These are phyloP conservation scores for Linnaemya tessellans DNA, from an alignment of 2,888 invertebrate genomes.

Conservation along the genomic window DNA sequence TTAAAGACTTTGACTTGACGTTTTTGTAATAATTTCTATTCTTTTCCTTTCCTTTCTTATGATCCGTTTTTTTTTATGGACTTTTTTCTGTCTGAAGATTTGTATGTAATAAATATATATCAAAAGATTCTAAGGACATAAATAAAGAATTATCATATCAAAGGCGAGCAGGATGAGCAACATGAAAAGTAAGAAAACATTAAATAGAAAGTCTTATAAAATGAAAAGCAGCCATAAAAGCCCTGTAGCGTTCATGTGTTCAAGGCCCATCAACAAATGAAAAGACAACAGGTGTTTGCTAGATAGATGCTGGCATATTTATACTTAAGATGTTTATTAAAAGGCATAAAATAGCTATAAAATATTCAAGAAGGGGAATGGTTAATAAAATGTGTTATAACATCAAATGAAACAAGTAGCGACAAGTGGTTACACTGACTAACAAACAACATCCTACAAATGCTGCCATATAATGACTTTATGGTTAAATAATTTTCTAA, in stretches of 20 bases:
- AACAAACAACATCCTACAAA: background rate
- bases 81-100: background rate
- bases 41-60: background rate
- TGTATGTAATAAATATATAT: background rate
- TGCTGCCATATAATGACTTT: background rate
- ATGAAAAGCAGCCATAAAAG: background rate
- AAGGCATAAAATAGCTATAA: background rate
- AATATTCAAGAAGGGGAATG: background rate
- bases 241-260: background rate
- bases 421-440: background rate
- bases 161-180: background rate
- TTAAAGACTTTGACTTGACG: background rate
- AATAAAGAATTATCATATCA: background rate
- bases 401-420: background rate
- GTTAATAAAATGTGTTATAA: background rate
- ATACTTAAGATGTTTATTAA: background rate
- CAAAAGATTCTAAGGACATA: background rate
- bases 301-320: background rate
- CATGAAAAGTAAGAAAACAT: background rate
- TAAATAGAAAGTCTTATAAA: conserved; percentile 1
- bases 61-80: background rate
- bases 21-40: background rate
- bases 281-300: conserved; percentile 8
- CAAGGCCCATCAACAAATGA: background rate
- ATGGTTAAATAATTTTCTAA: background rate